Evolutionary conservation across 2,113 vertebrate genomes (phyloP), one percentile per base, ranked within the genome.

Genomic region (Sitta europaea): DNA sequence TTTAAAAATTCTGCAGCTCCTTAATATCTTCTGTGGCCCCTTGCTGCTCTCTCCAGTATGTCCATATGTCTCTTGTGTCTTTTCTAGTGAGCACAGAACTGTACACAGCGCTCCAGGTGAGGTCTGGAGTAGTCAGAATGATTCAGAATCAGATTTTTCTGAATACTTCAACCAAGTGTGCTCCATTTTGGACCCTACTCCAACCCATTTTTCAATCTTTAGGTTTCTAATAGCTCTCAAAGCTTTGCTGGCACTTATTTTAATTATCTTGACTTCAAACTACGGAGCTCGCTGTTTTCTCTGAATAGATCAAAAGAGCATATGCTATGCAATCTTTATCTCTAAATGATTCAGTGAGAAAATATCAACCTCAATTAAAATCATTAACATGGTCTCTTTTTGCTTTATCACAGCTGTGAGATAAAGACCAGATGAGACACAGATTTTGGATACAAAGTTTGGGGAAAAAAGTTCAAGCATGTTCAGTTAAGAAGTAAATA

Each of bases 281-380:
- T 88, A 92, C 17, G 36, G 22, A 78, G 22, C 24, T 94, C 4
- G 0, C 23, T 80, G 35, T n/a, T 94, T 93, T 95, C 73, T 94
- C 86, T 94, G 88, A 91, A 75, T 73, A 93, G 95, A 83, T 95
- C 88, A 94, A 96, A 90, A 95, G 92, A 95, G 63, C n/a, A 38
- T 66, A 90, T 71, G 59, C 38, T 92, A 62, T 57, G 43, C 62
- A 95, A 92, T 89, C 90, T 82, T 93, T 97, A 95, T 97, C 94
- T 88, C 57, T 85, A 71, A 96, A 95, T 92, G 28, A 92, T 95
- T 94, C 80, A 90, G 68, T 96, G 36, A 92, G 38, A 87, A 97
- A 97, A 91, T 83, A 91, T 83, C 47, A 77, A 81, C 91, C 66
- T 84, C 79, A 96, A 91, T 97, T 96, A 97, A 97, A 95, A 95